These are phyloP conservation scores for Euzetes globulus DNA, from an alignment of 2,888 invertebrate species.

Conservation along the genomic window DNA sequence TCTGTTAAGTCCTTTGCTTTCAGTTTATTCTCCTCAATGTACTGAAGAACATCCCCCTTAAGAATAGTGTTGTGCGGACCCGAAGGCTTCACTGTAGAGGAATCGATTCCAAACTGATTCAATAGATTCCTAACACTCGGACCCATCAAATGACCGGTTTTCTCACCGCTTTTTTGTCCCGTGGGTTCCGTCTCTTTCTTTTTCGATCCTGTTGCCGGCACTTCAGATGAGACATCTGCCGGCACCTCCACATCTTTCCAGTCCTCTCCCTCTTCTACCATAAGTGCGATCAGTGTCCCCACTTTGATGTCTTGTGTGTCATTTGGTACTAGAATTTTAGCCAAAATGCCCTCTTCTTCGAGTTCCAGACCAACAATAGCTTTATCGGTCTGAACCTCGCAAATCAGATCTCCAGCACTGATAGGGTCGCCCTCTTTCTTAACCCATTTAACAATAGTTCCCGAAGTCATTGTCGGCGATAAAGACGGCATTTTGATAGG, in stretches of 20 bases:
- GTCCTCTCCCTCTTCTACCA: slow-evolving; percentile 55
- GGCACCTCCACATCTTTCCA: slow-evolving; percentile 53
- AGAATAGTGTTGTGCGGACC: slow-evolving; percentile 57
- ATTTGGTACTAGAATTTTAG: slow-evolving; percentile 56
- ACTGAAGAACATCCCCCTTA: slow-evolving; percentile 55
- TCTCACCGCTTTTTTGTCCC: slow-evolving; percentile 46
- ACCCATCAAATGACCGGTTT: not conserved
- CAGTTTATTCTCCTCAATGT: slow-evolving; percentile 50
- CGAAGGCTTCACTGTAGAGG: slow-evolving; percentile 51
- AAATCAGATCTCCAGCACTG: slow-evolving; percentile 56
- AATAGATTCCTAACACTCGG: slow-evolving; percentile 65
- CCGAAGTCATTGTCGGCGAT: slow-evolving; percentile 59
- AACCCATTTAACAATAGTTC: slow-evolving; percentile 56
- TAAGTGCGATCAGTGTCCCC: slow-evolving; percentile 53
- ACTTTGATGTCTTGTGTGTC: slow-evolving; percentile 50
- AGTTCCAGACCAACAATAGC: slow-evolving; percentile 56
- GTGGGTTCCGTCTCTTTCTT: too few species aligned
- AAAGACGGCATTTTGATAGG: slow-evolving; percentile 66
- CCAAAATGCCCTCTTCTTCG: slow-evolving; percentile 58
- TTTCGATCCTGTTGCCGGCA: too few species aligned
- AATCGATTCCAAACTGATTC: slow-evolving; percentile 54
- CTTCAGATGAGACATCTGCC: slow-evolving; percentile 40
- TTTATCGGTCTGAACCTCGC: slow-evolving; percentile 61
- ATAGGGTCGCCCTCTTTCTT: slow-evolving; percentile 55
- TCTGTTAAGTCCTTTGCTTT: slow-evolving; percentile 45